These are phyloP conservation scores for Drosophila mettleri DNA, from an alignment of 2,888 invertebrate genomes.

Conservation along the genomic window DNA sequence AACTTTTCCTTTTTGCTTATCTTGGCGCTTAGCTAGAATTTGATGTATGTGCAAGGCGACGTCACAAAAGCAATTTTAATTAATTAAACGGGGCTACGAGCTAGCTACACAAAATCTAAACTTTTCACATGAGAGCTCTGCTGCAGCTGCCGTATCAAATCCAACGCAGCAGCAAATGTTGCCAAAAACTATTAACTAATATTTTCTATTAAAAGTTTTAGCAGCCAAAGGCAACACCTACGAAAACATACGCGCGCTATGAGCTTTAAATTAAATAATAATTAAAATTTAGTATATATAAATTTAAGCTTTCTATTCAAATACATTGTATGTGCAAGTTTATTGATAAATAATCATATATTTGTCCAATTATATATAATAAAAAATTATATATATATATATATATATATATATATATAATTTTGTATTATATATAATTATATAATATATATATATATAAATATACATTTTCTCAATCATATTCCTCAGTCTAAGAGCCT, in stretches of 20 bases:
- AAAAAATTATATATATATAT: too few species aligned
- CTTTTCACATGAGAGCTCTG: slow-evolving; percentile 57
- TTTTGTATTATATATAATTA: too few species aligned
- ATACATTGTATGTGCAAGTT: neutral
- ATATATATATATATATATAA: too few species aligned
- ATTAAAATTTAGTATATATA: too few species aligned
- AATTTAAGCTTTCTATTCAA: neutral
- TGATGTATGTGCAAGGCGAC: slow-evolving; percentile 60
- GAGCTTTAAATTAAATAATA: too few species aligned
- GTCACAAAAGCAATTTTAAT: slow-evolving; percentile 74
- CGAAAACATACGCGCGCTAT: slow-evolving; percentile 7
- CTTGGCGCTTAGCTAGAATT: slow-evolving; percentile 71
- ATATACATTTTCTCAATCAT: too few species aligned
- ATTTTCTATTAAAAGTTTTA: slow-evolving; percentile 79
- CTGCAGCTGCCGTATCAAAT: slow-evolving; percentile 72
- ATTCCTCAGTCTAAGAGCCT: too few species aligned
- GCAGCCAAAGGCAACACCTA: slow-evolving; percentile 36
- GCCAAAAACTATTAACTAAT: slow-evolving; percentile 77
- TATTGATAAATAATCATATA: too few species aligned
- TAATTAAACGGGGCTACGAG: slow-evolving; percentile 60
- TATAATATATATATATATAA: too few species aligned
- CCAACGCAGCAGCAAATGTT: slow-evolving; percentile 61
- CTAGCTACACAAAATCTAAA: slow-evolving; percentile 51
- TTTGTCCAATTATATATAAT: neutral
- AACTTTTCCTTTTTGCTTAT: slow-evolving; percentile 71